Evolutionary conservation across 2,113 vertebrate species (phyloP).

Genomic region (Nanorana parkeri): DNA sequence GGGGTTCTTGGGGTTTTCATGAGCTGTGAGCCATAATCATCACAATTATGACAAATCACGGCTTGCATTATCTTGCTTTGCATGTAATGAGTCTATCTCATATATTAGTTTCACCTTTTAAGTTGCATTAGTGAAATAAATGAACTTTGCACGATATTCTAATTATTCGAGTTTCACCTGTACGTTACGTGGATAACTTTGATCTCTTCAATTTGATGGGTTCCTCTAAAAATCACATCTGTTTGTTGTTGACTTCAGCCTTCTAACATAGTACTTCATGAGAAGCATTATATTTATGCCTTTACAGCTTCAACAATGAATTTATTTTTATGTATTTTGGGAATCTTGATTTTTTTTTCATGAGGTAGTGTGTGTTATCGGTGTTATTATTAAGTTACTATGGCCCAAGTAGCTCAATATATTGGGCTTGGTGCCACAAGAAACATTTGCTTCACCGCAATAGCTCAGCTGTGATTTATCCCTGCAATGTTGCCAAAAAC

Average conservation of each 20-base stretch:
- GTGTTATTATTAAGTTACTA: constrained; percentile 52
- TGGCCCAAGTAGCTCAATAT: constrained; percentile 40
- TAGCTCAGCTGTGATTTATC: constrained; percentile 55
- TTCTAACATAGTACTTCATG: constrained; percentile 39
- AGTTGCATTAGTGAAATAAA: too few species aligned
- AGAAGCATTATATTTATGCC: constrained; percentile 45
- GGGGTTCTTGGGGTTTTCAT: too few species aligned
- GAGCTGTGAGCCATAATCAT: too few species aligned
- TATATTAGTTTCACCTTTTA: too few species aligned
- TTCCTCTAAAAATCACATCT: constrained; percentile 55
- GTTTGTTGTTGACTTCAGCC: constrained; percentile 56
- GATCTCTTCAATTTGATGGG: constrained; percentile 48
- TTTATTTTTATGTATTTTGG: constrained; percentile 54
- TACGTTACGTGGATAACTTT: constrained; percentile 48
- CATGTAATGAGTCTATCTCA: too few species aligned
- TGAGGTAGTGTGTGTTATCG: constrained; percentile 40
- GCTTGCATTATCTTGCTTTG: too few species aligned
- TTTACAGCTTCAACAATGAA: constrained; percentile 46
- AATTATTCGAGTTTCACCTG: too few species aligned
- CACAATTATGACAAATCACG: too few species aligned
- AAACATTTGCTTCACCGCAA: constrained; percentile 51
- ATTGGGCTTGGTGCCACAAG: constrained; percentile 49
- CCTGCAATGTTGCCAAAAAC: constrained; percentile 49
- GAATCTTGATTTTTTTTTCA: constrained; percentile 38
- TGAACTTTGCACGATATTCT: too few species aligned